Evolutionary conservation across 2,888 invertebrate genomes (phyloP).

Genomic region (Campaea margaritaria): DNA sequence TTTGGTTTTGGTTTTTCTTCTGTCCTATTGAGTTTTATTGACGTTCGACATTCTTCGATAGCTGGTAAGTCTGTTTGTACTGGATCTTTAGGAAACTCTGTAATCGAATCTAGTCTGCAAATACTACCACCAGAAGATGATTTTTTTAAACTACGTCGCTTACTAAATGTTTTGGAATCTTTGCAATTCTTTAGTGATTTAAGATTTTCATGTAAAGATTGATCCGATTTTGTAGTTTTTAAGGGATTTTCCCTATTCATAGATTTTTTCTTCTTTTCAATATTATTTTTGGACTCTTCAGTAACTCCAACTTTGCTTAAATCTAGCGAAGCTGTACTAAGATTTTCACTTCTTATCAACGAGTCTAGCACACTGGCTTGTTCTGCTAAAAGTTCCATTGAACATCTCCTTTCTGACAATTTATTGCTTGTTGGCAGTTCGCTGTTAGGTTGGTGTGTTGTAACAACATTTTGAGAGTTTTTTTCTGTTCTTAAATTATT

Average conservation of each 20-base stretch:
- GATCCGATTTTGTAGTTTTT: constrained; percentile 78
- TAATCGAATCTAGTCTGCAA: constrained; percentile 76
- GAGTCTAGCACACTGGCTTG: constrained; percentile 83
- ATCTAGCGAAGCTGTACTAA: constrained; percentile 75
- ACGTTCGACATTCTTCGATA: constrained; percentile 77
- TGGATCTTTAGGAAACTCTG: constrained; percentile 71
- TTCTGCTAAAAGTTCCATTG: constrained; percentile 84
- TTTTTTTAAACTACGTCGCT: constrained; percentile 73
- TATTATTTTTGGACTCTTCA: constrained; percentile 45
- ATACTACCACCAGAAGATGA: constrained; percentile 76
- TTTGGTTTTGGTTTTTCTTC: constrained; percentile 67
- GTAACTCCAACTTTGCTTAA: constrained; percentile 74
- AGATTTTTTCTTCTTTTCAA: constrained; percentile 49
- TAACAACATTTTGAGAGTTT: constrained; percentile 38
- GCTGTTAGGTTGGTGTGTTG: constrained; percentile 33
- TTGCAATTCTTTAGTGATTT: constrained; percentile 56
- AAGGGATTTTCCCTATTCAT: constrained; percentile 57
- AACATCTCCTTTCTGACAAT: constrained; percentile 80
- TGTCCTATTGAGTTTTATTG: constrained; percentile 50
- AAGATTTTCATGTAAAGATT: constrained; percentile 71
- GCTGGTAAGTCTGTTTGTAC: constrained; percentile 61
- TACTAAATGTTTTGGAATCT: constrained; percentile 48
- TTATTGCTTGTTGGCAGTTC: constrained; percentile 46
- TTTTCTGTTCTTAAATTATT: constrained; percentile 33
- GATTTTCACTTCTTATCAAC: constrained; percentile 82